Base-by-base conservation (phyloP, 2,888 invertebrate genomes). In the Podotricha telesiphe region DNA sequence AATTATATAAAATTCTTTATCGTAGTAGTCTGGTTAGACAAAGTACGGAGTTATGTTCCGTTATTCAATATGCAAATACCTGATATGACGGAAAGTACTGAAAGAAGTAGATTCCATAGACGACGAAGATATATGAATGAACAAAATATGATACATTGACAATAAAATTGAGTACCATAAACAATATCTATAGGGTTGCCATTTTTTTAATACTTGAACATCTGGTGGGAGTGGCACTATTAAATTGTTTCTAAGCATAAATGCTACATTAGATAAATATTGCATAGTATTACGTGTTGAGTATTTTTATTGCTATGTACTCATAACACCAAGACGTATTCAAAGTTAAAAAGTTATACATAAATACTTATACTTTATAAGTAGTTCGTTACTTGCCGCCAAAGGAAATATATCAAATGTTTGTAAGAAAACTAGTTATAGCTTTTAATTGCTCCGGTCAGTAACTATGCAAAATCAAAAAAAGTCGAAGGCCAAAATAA, bases 401-500 rank as follows among this genome's bases (percentile, higher is more conserved):
- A 34, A 34, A 53, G 34, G 17, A 34, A 55, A 34, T 59, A 22
- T 17, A 4, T 6, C 42, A 2, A 2, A 22, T 5, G 11, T 22
- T 28, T 45, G 22, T 22, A 45, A 59, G n/a, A 45, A 59, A 59
- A 45, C 45, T 45, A 59, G 45, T 59, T 45, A 28, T 22, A 59
- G 10, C 19, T 62, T 48, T 48, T 62, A 48, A 62, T 20, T 62
- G 48, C 22, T 28, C 15, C 19, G 22, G 20, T 22, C 17, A 28
- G n/a, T 59, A 11, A 59, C 22, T 45, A 62, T 62, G 62, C 47
- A 37, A 62, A 62, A 62, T 62, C 13, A 62, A n/a, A n/a, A n/a
- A n/a, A n/a, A n/a, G n/a, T 62, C 37, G 19, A 47, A 62, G 48
- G 62, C 62, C 19, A 13, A 62, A n/a, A 62, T 48, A 59, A 42